Conservation (phyloP, 2,888 invertebrate genomes). For the Drosophila pegasa region DNA sequence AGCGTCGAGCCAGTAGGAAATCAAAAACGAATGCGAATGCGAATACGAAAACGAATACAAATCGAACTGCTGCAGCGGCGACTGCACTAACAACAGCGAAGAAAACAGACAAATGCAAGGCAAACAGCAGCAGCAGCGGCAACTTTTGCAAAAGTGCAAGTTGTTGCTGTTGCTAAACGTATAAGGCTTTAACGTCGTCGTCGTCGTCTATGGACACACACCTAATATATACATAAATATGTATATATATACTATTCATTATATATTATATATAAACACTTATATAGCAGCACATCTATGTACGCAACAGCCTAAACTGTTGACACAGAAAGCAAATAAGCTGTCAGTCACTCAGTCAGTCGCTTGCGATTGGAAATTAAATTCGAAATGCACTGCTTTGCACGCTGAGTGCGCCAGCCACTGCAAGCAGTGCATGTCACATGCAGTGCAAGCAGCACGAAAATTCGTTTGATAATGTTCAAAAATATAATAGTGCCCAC, state of each 20-base stretch:
- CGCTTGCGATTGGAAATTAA: constrained; percentile 6
- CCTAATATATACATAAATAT: constrained; percentile 5
- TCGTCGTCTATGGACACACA: constrained; percentile 32
- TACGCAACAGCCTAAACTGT: constrained; percentile 18
- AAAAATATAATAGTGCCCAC: too few species aligned
- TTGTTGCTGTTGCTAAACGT: constrained; percentile 27
- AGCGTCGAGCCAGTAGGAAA: constrained; percentile 52
- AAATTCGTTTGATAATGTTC: too few species aligned
- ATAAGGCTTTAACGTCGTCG: constrained; percentile 44
- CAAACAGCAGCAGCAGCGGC: constrained; percentile 40
- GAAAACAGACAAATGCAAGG: constrained; percentile 71
- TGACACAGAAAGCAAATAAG: constrained; percentile 56
- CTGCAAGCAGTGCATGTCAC: background rate
- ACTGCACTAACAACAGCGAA: constrained; percentile 34
- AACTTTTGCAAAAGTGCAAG: constrained; percentile 71
- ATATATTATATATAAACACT: background rate
- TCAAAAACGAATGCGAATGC: constrained; percentile 44
- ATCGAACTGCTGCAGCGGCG: constrained; percentile 29
- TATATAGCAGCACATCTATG: constrained; percentile 10
- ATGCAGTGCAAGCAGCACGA: constrained; percentile 20
- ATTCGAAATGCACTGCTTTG: constrained; percentile 38
- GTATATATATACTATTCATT: too few species aligned
- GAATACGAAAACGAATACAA: constrained; percentile 37
- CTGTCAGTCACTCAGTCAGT: background rate
- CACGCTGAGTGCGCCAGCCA: background rate